These are phyloP conservation scores for Cosmorhoe ocellata DNA, from an alignment of 2,888 invertebrate species.

Conservation along the genomic window DNA sequence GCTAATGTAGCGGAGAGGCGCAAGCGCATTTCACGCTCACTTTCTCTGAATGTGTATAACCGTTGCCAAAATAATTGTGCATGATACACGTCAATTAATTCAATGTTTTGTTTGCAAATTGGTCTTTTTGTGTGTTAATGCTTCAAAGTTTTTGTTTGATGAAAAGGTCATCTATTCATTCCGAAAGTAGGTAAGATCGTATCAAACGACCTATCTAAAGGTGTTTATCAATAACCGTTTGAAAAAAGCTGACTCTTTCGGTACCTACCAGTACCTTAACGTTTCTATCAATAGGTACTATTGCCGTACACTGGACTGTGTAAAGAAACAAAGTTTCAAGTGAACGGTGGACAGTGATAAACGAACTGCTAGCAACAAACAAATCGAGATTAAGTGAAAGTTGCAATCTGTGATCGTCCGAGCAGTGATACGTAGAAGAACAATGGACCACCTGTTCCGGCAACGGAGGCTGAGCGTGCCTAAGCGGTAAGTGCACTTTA, in stretches of 20 bases:
- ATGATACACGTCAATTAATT: constrained; percentile 35
- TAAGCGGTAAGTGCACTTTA: constrained; percentile 64
- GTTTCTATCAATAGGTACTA: neutral
- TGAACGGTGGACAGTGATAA: constrained; percentile 42
- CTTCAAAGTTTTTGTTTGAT: too few species aligned
- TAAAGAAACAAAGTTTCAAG: constrained; percentile 38
- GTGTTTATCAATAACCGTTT: neutral
- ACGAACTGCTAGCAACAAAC: constrained; percentile 28
- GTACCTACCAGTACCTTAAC: too few species aligned
- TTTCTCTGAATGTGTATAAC: constrained; percentile 51
- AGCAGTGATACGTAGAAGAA: constrained; percentile 56
- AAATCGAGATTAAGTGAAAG: constrained; percentile 73
- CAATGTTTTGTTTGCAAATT: constrained; percentile 1
- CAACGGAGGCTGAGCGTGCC: constrained; percentile 75
- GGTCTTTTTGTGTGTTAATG: neutral
- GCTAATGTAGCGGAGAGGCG: constrained; percentile 43
- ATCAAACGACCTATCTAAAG: too few species aligned
- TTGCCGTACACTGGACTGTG: constrained; percentile 33
- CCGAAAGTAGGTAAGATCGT: too few species aligned
- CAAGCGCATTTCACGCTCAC: constrained; percentile 47
- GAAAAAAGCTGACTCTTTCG: too few species aligned
- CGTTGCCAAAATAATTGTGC: constrained; percentile 47
- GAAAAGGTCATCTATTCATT: too few species aligned
- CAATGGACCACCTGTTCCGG: constrained; percentile 80
- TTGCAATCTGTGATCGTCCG: constrained; percentile 64